Evolutionary conservation across 1,140 invertebrate species (phyloP), one percentile per base, ranked within the genome.

Genomic region (Drosophila repleta): DNA sequence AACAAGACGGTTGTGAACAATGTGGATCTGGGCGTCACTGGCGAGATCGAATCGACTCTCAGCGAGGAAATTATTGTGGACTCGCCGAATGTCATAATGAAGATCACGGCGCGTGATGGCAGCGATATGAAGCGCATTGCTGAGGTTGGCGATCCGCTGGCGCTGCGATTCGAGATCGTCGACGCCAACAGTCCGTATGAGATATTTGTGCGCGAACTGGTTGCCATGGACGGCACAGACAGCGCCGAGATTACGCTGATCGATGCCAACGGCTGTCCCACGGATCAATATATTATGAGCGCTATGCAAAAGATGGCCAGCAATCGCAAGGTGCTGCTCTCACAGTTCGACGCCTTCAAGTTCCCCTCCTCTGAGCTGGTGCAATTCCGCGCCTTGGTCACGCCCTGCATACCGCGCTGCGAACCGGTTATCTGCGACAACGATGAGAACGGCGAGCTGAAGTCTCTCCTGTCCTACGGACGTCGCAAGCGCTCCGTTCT

Each of bases 271-370:
- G 97, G 97, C 90, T 98, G 97, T 92, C 97, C 97, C n/a, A 98
- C 97, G 24, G 97, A 98, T 91, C 95, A 97, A 79, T 96, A 97
- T 89, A 98, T 98, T 91, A 97, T 98, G 97, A 96, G 97, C 79
- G 96, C 96, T 13, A 93, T 97, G 61, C 96, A 96, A 92, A 97
- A 98, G 92, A 96, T 96, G 43, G 93, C 94, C 37, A 93, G 93
- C 75, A 95, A 94, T 68, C 95, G 95, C 92, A 96, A 96, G 75
- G 80, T 91, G 67, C 93, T 98, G 24, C 92, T 97, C 52, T 97
- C 97, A 24, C 96, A 97, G 92, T 98, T 98, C 93, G 97, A 98
- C 91, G 97, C 97, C 18, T 98, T 98, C 95, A 98, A 98, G 90
- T 98, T 98, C 93, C 97, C 97, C 7, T 97, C 97, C 45, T 98